These are phyloP conservation scores for Drosophila anceps DNA, from an alignment of 2,888 invertebrate species.

Conservation along the genomic window DNA sequence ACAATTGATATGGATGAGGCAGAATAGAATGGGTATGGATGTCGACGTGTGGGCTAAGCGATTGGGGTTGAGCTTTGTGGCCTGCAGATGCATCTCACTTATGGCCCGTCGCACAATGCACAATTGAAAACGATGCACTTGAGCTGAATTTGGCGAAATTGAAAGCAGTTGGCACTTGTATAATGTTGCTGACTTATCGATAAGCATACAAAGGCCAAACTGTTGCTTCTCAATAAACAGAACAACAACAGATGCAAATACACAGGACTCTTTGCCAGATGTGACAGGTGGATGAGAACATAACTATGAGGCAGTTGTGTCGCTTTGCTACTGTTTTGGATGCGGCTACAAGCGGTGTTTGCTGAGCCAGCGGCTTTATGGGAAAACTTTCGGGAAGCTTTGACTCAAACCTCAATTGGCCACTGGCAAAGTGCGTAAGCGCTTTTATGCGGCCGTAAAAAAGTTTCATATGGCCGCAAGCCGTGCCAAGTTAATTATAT, in stretches of 20 bases:
- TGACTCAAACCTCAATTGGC: slow-evolving; percentile 32
- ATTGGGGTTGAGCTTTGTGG: slow-evolving; percentile 14
- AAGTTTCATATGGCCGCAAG: slow-evolving; percentile 54
- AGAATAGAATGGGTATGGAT: slow-evolving; percentile 1
- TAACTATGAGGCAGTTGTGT: slow-evolving; percentile 31
- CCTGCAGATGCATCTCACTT: slow-evolving; percentile 57
- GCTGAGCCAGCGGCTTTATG: slow-evolving; percentile 58
- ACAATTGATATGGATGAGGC: slow-evolving; percentile 65
- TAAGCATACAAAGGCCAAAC: slow-evolving; percentile 53
- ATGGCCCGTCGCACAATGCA: slow-evolving; percentile 53
- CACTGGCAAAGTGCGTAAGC: slow-evolving; percentile 44
- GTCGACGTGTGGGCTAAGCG: background rate
- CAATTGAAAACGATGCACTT: slow-evolving; percentile 51
- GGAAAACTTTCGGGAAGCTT: slow-evolving; percentile 50
- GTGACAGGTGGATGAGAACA: slow-evolving; percentile 39
- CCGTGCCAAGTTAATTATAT: slow-evolving; percentile 69
- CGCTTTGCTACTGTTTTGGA: slow-evolving; percentile 1
- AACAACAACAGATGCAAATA: slow-evolving; percentile 8
- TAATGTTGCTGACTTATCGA: slow-evolving; percentile 61
- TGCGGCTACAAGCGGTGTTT: slow-evolving; percentile 1
- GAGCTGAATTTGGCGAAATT: slow-evolving; percentile 41
- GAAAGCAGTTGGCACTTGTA: slow-evolving; percentile 44
- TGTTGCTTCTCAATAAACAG: slow-evolving; percentile 53
- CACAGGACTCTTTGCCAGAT: slow-evolving; percentile 26
- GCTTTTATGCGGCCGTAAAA: slow-evolving; percentile 55